These are phyloP conservation scores for Fukomys damarensis DNA, from an alignment of 2,113 vertebrate species.

Conservation along the genomic window DNA sequence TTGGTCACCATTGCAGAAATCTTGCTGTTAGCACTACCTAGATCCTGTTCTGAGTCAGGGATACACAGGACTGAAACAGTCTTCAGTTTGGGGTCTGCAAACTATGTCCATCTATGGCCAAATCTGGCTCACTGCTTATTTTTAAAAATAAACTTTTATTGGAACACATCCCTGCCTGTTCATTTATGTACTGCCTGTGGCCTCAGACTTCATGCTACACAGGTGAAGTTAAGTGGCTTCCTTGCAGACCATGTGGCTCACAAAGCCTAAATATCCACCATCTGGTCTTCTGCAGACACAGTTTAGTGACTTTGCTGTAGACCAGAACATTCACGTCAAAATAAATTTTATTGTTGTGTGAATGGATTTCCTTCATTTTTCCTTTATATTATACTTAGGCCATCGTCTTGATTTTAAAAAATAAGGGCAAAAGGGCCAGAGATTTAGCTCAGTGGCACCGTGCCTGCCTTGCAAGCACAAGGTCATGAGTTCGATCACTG, in stretches of 20 bases:
- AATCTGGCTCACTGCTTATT: neutral
- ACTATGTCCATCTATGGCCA: neutral
- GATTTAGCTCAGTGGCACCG: too few species aligned
- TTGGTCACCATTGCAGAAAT: neutral
- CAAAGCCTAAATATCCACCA: neutral
- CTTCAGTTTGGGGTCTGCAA: neutral
- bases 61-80: neutral
- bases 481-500: too few species aligned
- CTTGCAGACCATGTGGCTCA: fast-evolving
- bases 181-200: neutral
- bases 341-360: neutral
- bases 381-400: neutral
- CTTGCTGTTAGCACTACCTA: neutral
- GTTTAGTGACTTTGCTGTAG: neutral
- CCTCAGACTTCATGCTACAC: neutral
- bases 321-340: neutral
- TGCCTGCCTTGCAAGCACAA: too few species aligned
- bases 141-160: conserved; percentile 45
- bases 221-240: neutral
- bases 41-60: neutral
- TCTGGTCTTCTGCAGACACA: neutral
- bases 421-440: neutral
- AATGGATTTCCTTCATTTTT: neutral
- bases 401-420: neutral
- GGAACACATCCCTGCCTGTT: neutral